phyloP scores from a whole-genome alignment of 2,113 vertebrate genomes.

The Pelvicachromis taeniatus region DNA sequence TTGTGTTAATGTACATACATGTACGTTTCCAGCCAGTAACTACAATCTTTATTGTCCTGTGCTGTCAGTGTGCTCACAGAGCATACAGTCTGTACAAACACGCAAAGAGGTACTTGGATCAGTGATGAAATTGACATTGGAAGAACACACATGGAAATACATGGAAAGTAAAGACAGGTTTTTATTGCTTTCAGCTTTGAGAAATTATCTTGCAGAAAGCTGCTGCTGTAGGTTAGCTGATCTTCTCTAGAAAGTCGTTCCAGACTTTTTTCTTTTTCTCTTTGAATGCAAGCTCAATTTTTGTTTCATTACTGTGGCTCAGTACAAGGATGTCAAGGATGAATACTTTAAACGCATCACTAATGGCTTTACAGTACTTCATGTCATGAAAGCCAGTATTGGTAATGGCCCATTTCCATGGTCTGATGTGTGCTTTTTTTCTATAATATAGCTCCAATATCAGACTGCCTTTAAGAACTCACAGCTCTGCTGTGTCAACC shows the following conservation, averaged over 20 bases:
- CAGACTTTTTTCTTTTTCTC: not conserved
- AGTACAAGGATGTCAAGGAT: constrained; percentile 10
- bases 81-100: not conserved
- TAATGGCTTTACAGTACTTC: constrained; percentile 35
- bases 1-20: not conserved
- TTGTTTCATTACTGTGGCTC: not conserved
- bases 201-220: not conserved
- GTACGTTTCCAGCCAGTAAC: not conserved
- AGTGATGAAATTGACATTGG: not conserved
- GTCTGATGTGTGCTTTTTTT: constrained; percentile 35
- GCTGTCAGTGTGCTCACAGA: not conserved
- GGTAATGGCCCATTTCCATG: constrained; percentile 39
- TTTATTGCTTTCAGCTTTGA: not conserved
- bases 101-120: not conserved
- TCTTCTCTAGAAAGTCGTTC: not conserved
- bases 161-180: not conserved
- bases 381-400: constrained; percentile 38
- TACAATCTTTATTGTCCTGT: not conserved
- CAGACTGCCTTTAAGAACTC: constrained; percentile 26
- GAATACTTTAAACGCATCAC: constrained; percentile 32
- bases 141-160: not conserved
- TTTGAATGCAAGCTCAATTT: not conserved
- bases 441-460: constrained; percentile 27
- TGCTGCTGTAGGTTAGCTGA: not conserved
- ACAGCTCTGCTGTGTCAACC: constrained; percentile 23